These are phyloP conservation scores for Acanthurus leucopareius DNA, from an alignment of 2,797 vertebrate species.

Conservation along the genomic window DNA sequence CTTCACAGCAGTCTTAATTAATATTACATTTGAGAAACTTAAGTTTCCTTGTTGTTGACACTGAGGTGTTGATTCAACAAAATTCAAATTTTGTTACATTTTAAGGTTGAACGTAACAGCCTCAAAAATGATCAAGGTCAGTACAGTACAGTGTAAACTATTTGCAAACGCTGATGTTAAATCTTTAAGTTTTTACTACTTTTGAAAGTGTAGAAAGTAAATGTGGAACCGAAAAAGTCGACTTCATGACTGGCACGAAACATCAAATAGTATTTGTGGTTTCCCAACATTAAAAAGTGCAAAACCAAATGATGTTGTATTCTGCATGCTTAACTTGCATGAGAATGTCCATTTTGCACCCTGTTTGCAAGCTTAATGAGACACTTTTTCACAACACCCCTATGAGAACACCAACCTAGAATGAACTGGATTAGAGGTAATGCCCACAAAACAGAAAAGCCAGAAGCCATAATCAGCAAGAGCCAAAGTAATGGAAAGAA, in stretches of 20 bases:
- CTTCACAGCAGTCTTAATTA: background rate
- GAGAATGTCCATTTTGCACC: conserved; percentile 1
- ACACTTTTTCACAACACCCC: conserved; percentile 9
- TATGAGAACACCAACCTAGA: conserved; percentile 32
- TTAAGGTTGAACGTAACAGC: background rate
- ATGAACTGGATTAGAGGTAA: conserved; percentile 34
- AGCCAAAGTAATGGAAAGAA: conserved; percentile 66
- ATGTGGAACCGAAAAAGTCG: background rate
- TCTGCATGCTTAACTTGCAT: background rate
- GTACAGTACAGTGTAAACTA: background rate
- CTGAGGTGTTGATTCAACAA: background rate
- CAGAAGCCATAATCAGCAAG: conserved; percentile 57
- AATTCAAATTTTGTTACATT: background rate
- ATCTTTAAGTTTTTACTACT: background rate
- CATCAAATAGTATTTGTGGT: background rate
- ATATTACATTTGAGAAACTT: background rate
- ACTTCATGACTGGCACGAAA: background rate
- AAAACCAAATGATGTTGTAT: conserved; percentile 3
- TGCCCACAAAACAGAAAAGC: conserved; percentile 56
- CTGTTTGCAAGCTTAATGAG: conserved; percentile 2
- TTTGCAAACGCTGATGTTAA: background rate
- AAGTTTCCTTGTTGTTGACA: conserved; percentile 6
- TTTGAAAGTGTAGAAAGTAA: background rate
- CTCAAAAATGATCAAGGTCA: background rate
- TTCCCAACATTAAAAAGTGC: background rate